Base-by-base conservation (phyloP, 2,888 invertebrate species). In the Lithophane ornitopus region DNA sequence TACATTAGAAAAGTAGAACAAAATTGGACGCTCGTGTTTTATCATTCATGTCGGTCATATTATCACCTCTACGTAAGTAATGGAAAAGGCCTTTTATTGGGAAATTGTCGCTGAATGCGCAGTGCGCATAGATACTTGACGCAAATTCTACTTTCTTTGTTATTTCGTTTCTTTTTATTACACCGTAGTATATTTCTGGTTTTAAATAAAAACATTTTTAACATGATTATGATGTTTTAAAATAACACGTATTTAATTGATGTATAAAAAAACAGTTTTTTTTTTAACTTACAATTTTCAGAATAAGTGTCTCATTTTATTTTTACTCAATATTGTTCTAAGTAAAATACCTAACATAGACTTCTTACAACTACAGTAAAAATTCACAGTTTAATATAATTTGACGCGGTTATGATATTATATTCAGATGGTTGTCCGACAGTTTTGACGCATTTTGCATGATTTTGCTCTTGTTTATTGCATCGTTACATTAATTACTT, bases 401-500 rank as follows among this genome's bases (percentile, higher is more conserved):
- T 54, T 52, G 56, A 62, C 49, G 67, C 56, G 34, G 56, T 49
- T 56, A 61, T 44, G 12, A 34, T 59, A n/a, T 71, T 59, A n/a
- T 71, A n/a, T 28, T 39, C 49, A 16, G 12, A 52, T 52, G 9
- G n/a, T 54, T 54, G 46, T 59, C 26, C 16, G 26, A 41, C 19
- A 11, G 41, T 56, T 77, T 82, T 49, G 70, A 65, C 69, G 69
- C 26, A 82, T 77, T 59, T 34, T n/a, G n/a, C n/a, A n/a, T n/a
- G n/a, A n/a, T n/a, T n/a, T n/a, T 39, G 34, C 28, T 67, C 49
- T 66, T 77, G 70, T 82, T 82, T 62, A 70, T 62, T 70, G 11
- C n/a, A 67, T 82, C 70, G 62, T 79, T 75, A 75, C 34, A 76
- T 63, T 76, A 81, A 76, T 81, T 81, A 76, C n/a, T 28, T 46